phyloP scores from a whole-genome alignment of 2,797 vertebrate genomes.

The Mycteria americana region DNA sequence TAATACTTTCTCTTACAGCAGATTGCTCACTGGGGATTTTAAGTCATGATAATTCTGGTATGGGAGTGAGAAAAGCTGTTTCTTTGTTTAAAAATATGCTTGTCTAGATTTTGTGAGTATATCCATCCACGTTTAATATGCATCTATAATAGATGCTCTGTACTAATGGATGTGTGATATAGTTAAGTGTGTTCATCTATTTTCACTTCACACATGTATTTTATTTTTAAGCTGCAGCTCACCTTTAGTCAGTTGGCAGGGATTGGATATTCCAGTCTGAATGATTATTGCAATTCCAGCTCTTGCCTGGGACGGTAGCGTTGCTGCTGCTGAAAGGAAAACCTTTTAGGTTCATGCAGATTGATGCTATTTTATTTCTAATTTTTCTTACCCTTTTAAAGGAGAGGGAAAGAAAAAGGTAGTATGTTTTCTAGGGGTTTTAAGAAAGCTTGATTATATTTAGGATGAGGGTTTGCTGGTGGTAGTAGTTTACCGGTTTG shows the following conservation, averaged over 20 bases:
- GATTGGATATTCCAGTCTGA: background rate
- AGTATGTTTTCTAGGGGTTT: background rate
- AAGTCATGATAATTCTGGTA: conserved; percentile 7
- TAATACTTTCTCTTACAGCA: conserved; percentile 2
- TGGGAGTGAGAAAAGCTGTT: background rate
- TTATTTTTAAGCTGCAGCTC: background rate
- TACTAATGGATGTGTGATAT: background rate
- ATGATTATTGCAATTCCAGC: background rate
- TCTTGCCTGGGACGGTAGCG: background rate
- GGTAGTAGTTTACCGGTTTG: background rate
- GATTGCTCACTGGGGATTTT: conserved; percentile 12
- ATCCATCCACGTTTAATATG: background rate
- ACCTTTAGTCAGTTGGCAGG: background rate
- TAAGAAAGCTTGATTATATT: background rate
- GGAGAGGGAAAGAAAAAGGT: background rate
- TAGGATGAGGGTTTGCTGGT: background rate
- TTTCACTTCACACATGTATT: background rate
- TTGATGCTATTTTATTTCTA: background rate
- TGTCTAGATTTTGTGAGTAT: background rate
- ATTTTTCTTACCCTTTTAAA: background rate
- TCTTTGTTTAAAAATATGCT: background rate
- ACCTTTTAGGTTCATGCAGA: background rate
- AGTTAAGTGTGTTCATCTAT: background rate
- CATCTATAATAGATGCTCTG: background rate
- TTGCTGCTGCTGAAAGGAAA: background rate